A percentile compares a stretch with the other conserved stretches of the same genome.
phyloP scores from a whole-genome alignment of 2,113 vertebrate species.

The Gallinago jamesoni region DNA sequence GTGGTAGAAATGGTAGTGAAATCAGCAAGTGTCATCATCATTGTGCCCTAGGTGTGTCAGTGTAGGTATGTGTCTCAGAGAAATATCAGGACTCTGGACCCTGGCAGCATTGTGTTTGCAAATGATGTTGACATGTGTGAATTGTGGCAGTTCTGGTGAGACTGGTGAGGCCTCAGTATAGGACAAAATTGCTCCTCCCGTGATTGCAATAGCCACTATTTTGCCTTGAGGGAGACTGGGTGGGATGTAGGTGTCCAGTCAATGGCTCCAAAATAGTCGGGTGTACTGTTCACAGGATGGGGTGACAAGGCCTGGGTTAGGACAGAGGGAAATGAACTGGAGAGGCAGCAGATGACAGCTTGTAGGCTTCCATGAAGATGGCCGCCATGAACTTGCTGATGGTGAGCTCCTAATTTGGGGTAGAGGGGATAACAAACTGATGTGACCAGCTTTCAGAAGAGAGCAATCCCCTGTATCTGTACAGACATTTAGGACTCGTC shows the following conservation, averaged over 20 bases:
- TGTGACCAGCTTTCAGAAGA: neutral
- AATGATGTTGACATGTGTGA: neutral
- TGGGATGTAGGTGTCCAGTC: neutral
- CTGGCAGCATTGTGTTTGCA: accelerated
- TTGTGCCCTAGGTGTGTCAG: slow-evolving; percentile 57
- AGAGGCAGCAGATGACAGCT: neutral
- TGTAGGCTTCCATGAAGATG: neutral
- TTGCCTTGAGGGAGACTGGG: neutral
- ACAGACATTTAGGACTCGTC: neutral
- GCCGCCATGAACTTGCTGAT: neutral
- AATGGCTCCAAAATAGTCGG: neutral
- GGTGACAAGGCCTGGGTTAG: neutral
- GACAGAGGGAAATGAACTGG: accelerated
- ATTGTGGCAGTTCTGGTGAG: neutral
- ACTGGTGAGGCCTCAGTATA: neutral
- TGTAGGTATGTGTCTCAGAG: neutral
- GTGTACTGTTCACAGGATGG: neutral
- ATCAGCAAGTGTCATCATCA: neutral
- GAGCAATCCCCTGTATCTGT: no score
- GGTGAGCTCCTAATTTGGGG: neutral
- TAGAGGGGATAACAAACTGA: neutral
- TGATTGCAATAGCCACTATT: neutral
- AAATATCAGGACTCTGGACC: neutral
- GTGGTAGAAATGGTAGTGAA: neutral
- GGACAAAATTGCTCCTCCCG: neutral